Conservation (phyloP, 1,140 invertebrate species). For the Drosophila parabipectinata region DNA sequence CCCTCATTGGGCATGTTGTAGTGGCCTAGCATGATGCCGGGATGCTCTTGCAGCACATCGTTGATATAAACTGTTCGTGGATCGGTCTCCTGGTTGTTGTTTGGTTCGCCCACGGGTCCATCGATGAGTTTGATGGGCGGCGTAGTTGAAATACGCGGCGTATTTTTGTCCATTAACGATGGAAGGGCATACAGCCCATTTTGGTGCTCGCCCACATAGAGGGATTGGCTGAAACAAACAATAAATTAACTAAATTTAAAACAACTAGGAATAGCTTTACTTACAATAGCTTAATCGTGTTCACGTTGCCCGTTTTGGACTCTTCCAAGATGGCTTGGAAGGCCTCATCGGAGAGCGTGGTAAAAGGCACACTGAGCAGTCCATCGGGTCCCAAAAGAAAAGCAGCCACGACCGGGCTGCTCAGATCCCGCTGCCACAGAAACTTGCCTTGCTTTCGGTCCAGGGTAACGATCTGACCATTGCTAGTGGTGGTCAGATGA, state of each 20-base stretch:
- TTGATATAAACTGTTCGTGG: slow-evolving; percentile 72
- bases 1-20: slow-evolving; percentile 90
- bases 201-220: slow-evolving; percentile 97
- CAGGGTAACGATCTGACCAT: slow-evolving; percentile 92
- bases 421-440: slow-evolving; percentile 94
- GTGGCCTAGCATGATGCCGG: slow-evolving; percentile 88
- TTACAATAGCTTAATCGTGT: slow-evolving; percentile 91
- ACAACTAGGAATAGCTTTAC: slow-evolving; percentile 63
- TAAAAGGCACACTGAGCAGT: slow-evolving; percentile 94
- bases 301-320: slow-evolving; percentile 86
- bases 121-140: slow-evolving; percentile 88
- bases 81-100: slow-evolving; percentile 71
- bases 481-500: slow-evolving; percentile 96
- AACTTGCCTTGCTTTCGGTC: slow-evolving; percentile 90
- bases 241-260: slow-evolving; percentile 83
- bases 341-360: slow-evolving; percentile 94
- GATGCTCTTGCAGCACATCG: slow-evolving; percentile 83
- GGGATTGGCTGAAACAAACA: slow-evolving; percentile 89
- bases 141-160: slow-evolving; percentile 88
- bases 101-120: slow-evolving; percentile 85
- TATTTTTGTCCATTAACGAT: slow-evolving; percentile 94
- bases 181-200: slow-evolving; percentile 95
- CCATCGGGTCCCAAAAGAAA: slow-evolving; percentile 92
- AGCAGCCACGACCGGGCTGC: slow-evolving; percentile 95
- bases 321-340: slow-evolving; percentile 89